Conservation (phyloP, 2,113 vertebrate genomes). For the Abramis brama region DNA sequence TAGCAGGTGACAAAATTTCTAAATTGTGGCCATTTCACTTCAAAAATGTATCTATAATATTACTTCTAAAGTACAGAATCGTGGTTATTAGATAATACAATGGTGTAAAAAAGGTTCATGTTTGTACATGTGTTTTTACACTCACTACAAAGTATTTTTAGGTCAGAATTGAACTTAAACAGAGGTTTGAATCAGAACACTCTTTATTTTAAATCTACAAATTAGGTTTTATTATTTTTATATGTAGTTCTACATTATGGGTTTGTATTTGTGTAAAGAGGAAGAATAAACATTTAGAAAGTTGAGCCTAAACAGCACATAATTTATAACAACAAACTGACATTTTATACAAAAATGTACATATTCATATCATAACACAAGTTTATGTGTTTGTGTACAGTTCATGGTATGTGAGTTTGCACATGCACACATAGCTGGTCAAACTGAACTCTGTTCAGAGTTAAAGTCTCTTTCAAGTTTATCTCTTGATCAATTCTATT, state of each 20-base stretch:
- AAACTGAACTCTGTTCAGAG: background rate
- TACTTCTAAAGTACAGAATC: background rate
- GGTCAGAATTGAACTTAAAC: background rate
- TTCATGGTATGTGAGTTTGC: background rate
- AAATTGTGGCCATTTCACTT: background rate
- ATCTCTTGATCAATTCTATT: background rate
- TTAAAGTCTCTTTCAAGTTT: background rate
- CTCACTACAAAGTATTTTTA: background rate
- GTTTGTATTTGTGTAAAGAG: background rate
- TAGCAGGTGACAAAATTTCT: background rate
- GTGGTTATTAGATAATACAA: background rate
- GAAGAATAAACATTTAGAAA: background rate
- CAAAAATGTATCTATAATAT: no score
- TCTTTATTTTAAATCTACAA: background rate
- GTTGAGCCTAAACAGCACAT: background rate
- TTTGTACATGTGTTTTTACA: background rate
- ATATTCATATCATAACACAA: background rate
- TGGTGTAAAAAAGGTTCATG: background rate
- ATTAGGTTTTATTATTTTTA: background rate
- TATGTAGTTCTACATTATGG: background rate
- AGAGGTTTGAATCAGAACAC: background rate
- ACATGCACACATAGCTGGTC: background rate
- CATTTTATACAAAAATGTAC: slow-evolving; percentile 25
- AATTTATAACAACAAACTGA: background rate
- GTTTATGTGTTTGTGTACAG: background rate